phyloP scores from a whole-genome alignment of 2,113 vertebrate species.

The Lophochroa leadbeateri region DNA sequence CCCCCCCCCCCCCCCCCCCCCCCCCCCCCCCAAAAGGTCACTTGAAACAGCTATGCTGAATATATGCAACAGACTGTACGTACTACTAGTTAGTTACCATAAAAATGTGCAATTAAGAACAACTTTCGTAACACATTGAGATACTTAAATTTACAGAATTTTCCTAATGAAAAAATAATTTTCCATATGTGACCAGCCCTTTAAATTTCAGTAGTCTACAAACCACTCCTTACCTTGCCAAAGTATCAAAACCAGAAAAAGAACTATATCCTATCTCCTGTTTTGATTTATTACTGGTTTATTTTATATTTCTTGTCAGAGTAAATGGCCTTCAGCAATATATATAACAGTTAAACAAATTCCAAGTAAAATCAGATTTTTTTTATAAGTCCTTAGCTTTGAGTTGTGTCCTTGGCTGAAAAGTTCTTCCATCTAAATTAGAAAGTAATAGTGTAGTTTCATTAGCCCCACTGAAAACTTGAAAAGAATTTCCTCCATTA shows the following conservation, averaged over 20 bases:
- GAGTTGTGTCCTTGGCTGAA: not conserved
- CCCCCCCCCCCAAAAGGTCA: too few relatives aligned
- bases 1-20: too few relatives aligned
- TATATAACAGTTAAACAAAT: not conserved
- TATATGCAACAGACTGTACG: not conserved
- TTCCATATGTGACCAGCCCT: not conserved
- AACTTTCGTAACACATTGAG: not conserved
- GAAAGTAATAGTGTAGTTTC: not conserved
- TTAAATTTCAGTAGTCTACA: not conserved
- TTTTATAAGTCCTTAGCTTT: not conserved
- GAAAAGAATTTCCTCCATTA: not conserved
- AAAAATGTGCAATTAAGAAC: not conserved
- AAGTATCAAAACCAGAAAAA: not conserved
- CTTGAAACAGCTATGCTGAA: not conserved
- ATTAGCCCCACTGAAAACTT: not conserved
- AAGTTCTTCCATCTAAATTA: not conserved
- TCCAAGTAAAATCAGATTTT: not conserved
- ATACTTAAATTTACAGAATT: not conserved
- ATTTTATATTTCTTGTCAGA: constrained; percentile 13
- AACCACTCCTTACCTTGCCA: not conserved
- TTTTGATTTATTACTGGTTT: not conserved
- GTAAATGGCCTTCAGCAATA: not conserved
- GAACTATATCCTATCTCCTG: not conserved
- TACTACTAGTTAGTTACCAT: not conserved
- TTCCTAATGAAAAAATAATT: not conserved